A percentile compares a stretch with the other conserved stretches of the same genome.
Conservation (phyloP, 2,113 vertebrate species). For the Misgurnus anguillicaudatus region DNA sequence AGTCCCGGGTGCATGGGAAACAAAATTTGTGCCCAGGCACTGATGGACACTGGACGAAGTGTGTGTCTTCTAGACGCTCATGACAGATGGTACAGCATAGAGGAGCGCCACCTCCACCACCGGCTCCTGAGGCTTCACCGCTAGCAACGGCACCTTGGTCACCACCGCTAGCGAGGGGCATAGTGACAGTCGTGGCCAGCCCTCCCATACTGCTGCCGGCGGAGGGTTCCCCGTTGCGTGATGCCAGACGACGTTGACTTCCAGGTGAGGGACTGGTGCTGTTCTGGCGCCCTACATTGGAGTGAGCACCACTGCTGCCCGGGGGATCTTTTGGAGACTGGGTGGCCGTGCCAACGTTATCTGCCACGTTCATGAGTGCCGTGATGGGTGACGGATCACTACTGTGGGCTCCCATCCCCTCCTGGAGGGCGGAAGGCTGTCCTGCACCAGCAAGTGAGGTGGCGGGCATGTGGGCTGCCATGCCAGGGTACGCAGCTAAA, state of each 20-base stretch:
- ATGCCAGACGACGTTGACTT: slow-evolving; percentile 74
- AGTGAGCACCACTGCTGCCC: slow-evolving; percentile 63
- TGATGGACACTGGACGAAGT: slow-evolving; percentile 87
- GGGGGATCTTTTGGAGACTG: slow-evolving; percentile 82
- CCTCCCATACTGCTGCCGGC: slow-evolving; percentile 65
- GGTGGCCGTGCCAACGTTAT: slow-evolving; percentile 73
- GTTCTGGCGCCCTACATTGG: slow-evolving; percentile 68
- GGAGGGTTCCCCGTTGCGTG: slow-evolving; percentile 77
- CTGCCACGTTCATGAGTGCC: slow-evolving; percentile 80
- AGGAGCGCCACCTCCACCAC: slow-evolving; percentile 64
- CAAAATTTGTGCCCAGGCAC: slow-evolving; percentile 87
- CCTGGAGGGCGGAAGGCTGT: slow-evolving; percentile 54
- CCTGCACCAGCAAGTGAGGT: slow-evolving; percentile 35
- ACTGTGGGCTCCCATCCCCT: slow-evolving; percentile 67
- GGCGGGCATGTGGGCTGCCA: slow-evolving; percentile 65
- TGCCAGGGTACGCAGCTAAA: slow-evolving; percentile 63
- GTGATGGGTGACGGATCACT: slow-evolving; percentile 80
- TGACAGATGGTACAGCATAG: slow-evolving; percentile 88
- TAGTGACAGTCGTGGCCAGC: slow-evolving; percentile 63
- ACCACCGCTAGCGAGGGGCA: slow-evolving; percentile 65
- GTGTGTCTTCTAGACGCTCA: slow-evolving; percentile 84
- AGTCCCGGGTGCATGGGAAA: slow-evolving; percentile 86
- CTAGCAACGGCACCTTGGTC: slow-evolving; percentile 49
- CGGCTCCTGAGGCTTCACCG: slow-evolving; percentile 35
- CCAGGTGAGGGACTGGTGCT: slow-evolving; percentile 82